phyloP scores from a whole-genome alignment of 2,888 invertebrate species.

The Diaphora mendica region DNA sequence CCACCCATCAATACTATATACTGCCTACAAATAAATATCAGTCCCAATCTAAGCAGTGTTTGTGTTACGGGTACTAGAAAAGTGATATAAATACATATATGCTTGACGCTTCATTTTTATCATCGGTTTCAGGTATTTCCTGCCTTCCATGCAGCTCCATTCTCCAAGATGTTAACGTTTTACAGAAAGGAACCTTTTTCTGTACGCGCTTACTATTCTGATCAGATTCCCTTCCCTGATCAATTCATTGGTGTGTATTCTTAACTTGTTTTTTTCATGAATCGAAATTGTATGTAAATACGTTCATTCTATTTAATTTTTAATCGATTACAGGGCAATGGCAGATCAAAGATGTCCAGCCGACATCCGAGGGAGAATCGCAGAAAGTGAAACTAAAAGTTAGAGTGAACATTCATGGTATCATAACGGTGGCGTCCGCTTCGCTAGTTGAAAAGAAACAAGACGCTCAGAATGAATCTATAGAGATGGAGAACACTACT shows the following conservation, averaged over 20 bases:
- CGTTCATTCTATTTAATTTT: conserved; percentile 9
- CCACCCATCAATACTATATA: background rate
- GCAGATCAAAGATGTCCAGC: conserved; percentile 93
- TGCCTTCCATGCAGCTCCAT: conserved; percentile 95
- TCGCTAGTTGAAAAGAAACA: conserved; percentile 92
- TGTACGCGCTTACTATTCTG: conserved; percentile 94
- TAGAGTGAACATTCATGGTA: conserved; percentile 96
- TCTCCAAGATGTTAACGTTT: conserved; percentile 97
- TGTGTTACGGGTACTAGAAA: too few relatives aligned
- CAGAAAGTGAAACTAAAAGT: conserved; percentile 98
- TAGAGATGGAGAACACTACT: conserved; percentile 80
- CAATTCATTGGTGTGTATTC: conserved; percentile 90
- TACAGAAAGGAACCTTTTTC: conserved; percentile 95
- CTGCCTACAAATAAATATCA: background rate
- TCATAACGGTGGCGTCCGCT: conserved; percentile 95
- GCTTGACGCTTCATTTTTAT: background rate
- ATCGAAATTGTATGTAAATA: conserved; percentile 2
- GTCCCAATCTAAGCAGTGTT: too few relatives aligned
- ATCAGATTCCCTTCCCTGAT: conserved; percentile 91
- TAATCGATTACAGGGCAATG: conserved; percentile 87
- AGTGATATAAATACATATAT: too few relatives aligned
- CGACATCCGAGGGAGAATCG: conserved; percentile 95
- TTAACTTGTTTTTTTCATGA: background rate
- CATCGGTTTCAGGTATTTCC: conserved; percentile 89
- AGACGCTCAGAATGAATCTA: conserved; percentile 75